Base-by-base conservation (phyloP, 2,113 vertebrate genomes). In the Microcebus murinus region DNA sequence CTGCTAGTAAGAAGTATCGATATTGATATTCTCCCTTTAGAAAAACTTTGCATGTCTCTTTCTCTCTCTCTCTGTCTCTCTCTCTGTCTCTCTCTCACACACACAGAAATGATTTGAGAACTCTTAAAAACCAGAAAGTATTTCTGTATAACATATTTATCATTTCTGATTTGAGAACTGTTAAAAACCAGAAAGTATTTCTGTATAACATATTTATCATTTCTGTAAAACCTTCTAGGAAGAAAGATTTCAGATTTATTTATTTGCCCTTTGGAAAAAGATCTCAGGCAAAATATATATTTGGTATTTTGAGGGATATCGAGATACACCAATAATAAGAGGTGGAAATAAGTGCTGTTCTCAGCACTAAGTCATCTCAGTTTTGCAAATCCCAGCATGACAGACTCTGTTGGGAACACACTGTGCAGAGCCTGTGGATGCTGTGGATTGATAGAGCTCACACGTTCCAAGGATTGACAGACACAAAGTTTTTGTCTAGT, bases 91-190 rank as follows among this genome's bases (percentile, higher is more conserved):
- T 5, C 61, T 29, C 61, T 6, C 18, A 71, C 6, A 39, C 10
- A 50, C 36, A 94, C 81, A 21, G 77, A 94, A 18, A 73, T 52
- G 85, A 68, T 86, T 96, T 96, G 48, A 34, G 87, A 97, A n/a
- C 65, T 95, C 70, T 88, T 94, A 18, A 95, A 76, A 97, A 90
- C 82, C 27, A 95, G 71, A 55, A 77, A 77, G 0, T 8, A 77
- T 79, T 79, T 95, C 96, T 95, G 18, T 50, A 15, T 42, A 96
- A 29, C 77, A 42, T 42, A 67, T 96, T 94, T 96, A 84, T 86
- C 77, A 59, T 84, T 95, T 97, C 83, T 96, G 85, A 68, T 86
- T 96, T 96, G 48, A 34, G 87, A 97, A n/a, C 65, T 95, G 67
- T 88, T 94, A 18, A 95, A 76, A 97, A 90, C 82, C 27, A 95